Conservation (phyloP, 2,797 vertebrate genomes). For the Sciurus vulgaris region DNA sequence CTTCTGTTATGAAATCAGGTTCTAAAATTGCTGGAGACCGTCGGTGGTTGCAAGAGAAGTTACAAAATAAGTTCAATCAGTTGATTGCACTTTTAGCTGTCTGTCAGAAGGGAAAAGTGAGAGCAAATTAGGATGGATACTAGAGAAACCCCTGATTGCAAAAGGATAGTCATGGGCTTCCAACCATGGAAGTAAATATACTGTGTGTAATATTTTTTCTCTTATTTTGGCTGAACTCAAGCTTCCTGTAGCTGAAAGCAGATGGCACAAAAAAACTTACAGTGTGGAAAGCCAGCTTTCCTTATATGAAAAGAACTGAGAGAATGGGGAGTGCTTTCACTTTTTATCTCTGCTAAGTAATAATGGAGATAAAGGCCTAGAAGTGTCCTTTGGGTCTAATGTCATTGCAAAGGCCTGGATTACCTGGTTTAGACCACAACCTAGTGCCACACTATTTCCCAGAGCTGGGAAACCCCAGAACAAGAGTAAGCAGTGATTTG, state of each 20-base stretch:
- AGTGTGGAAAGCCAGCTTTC: conserved; percentile 62
- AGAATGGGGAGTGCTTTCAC: conserved; percentile 1
- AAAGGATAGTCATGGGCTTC: conserved; percentile 55
- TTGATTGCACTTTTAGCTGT: conserved; percentile 52
- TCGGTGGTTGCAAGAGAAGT: conserved; percentile 20
- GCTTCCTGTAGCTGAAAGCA: conserved; percentile 73
- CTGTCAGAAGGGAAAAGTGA: conserved; percentile 44
- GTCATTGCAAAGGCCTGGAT: not conserved
- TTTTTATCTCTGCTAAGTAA: conserved; percentile 44
- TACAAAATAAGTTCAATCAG: conserved; percentile 47
- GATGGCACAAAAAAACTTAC: conserved; percentile 65
- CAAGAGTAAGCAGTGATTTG: conserved; percentile 28
- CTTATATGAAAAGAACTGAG: conserved; percentile 59
- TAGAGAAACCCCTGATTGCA: conserved; percentile 54
- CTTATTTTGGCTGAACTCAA: conserved; percentile 74
- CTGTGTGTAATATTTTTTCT: conserved; percentile 67
- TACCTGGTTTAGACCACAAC: not conserved
- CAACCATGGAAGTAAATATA: conserved; percentile 44
- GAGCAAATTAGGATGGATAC: conserved; percentile 41
- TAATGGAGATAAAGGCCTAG: conserved; percentile 15
- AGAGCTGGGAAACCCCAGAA: not conserved
- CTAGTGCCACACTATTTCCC: not conserved
- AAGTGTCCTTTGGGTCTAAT: not conserved
- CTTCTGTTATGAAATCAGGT: conserved; percentile 53
- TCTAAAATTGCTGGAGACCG: conserved; percentile 30